phyloP scores from a whole-genome alignment of 2,797 vertebrate genomes.

The Hypotaenidia okinawae region DNA sequence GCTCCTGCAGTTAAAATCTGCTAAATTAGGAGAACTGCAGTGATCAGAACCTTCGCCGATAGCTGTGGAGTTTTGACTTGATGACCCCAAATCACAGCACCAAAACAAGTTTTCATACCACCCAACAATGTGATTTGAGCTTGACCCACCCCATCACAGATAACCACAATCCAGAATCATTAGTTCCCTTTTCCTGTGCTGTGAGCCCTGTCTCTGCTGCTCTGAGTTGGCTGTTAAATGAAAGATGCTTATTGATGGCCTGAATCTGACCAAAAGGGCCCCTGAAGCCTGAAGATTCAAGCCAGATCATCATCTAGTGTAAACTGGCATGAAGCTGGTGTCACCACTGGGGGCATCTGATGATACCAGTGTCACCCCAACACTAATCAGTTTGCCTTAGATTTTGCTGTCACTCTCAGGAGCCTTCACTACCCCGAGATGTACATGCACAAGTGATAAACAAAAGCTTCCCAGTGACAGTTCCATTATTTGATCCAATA shows the following conservation, averaged over 20 bases:
- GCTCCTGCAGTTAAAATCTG: constrained; percentile 33
- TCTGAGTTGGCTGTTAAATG: neutral
- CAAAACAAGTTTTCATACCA: neutral
- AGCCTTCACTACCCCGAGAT: neutral
- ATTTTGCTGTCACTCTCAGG: neutral
- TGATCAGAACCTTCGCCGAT: neutral
- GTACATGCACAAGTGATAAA: fast-evolving
- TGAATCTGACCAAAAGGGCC: neutral
- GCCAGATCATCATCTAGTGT: neutral
- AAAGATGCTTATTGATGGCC: neutral
- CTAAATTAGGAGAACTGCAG: constrained; percentile 19
- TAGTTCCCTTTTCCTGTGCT: neutral
- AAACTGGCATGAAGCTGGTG: neutral
- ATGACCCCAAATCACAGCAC: neutral
- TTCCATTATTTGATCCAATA: neutral
- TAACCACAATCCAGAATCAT: neutral
- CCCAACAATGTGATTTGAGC: neutral
- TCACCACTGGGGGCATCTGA: neutral
- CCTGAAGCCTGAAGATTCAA: neutral
- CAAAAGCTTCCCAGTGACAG: neutral
- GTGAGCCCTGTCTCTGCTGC: neutral
- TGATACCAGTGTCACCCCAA: neutral
- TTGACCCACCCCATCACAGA: neutral
- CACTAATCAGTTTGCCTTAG: neutral
- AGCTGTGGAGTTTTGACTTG: neutral